phyloP scores from a whole-genome alignment of 2,888 invertebrate species.

The Incurvaria masculella region DNA sequence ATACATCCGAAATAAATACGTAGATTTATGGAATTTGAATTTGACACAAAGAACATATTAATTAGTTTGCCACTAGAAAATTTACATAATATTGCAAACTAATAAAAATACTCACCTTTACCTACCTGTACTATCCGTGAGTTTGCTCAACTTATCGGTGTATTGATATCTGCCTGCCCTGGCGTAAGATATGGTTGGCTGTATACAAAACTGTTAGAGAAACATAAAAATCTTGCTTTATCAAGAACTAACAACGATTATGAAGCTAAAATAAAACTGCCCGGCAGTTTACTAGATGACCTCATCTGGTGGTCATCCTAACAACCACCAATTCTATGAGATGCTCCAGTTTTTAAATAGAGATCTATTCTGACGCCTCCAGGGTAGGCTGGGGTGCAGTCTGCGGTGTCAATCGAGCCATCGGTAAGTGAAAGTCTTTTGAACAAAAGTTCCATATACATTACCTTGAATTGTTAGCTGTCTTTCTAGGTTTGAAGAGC shows the following conservation, averaged over 20 bases:
- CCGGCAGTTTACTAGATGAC: background rate
- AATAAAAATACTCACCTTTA: too few species aligned
- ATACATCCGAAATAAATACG: background rate
- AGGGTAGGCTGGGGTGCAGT: constrained; percentile 1
- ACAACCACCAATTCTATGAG: background rate
- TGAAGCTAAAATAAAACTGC: constrained; percentile 1
- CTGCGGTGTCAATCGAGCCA: background rate
- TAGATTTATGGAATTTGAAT: background rate
- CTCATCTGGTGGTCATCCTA: constrained; percentile 1
- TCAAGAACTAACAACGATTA: constrained; percentile 1
- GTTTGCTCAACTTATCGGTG: constrained; percentile 2
- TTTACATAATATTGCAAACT: too few species aligned
- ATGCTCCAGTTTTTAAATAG: background rate
- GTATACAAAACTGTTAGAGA: constrained; percentile 5
- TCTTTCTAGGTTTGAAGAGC: too few species aligned
- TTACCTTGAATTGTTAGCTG: background rate
- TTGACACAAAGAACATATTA: background rate
- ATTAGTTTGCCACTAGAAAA: too few species aligned
- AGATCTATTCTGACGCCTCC: constrained; percentile 2
- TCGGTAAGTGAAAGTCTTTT: background rate
- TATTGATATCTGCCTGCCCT: background rate
- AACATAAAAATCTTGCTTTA: constrained; percentile 1
- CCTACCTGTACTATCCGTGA: constrained; percentile 1
- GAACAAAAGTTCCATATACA: background rate
- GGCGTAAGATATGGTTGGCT: constrained; percentile 3